phyloP scores from a whole-genome alignment of 2,888 invertebrate species.

The Campopleginae sp. region DNA sequence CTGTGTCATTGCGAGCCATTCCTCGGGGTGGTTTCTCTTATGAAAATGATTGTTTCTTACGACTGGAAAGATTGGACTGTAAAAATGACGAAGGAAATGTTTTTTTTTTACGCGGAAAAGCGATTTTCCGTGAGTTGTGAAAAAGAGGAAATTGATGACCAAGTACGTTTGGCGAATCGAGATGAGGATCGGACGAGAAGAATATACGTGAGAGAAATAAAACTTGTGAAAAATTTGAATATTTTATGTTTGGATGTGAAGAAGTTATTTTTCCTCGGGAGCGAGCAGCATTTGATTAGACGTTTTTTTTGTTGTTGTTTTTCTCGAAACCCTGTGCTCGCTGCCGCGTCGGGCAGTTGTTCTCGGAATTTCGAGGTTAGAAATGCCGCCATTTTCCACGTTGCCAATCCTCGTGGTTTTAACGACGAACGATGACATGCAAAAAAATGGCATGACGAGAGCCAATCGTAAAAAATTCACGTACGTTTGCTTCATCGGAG shows the following conservation, averaged over 20 bases:
- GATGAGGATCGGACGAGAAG: slow-evolving; percentile 10
- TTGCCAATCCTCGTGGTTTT: slow-evolving; percentile 20
- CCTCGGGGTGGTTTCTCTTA: neutral
- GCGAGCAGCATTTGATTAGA: too few relatives aligned
- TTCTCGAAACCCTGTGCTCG: neutral
- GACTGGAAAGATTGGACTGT: neutral
- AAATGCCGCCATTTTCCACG: neutral
- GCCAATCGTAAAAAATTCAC: slow-evolving; percentile 31
- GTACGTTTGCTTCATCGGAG: neutral
- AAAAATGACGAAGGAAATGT: neutral
- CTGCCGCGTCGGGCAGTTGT: neutral
- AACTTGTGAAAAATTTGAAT: slow-evolving; percentile 7
- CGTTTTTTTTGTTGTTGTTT: neutral
- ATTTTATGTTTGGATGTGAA: neutral
- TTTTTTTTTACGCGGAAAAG: neutral
- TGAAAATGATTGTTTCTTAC: neutral
- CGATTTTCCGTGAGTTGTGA: neutral
- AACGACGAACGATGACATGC: slow-evolving; percentile 50
- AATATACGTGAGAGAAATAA: slow-evolving; percentile 25
- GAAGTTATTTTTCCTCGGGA: neutral
- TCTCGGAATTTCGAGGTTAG: slow-evolving; percentile 29
- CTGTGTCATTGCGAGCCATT: neutral
- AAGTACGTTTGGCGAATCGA: slow-evolving; percentile 11
- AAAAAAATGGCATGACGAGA: slow-evolving; percentile 48
- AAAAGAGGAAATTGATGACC: neutral